Conservation (phyloP, 2,113 vertebrate species). For the Sardina pilchardus region DNA sequence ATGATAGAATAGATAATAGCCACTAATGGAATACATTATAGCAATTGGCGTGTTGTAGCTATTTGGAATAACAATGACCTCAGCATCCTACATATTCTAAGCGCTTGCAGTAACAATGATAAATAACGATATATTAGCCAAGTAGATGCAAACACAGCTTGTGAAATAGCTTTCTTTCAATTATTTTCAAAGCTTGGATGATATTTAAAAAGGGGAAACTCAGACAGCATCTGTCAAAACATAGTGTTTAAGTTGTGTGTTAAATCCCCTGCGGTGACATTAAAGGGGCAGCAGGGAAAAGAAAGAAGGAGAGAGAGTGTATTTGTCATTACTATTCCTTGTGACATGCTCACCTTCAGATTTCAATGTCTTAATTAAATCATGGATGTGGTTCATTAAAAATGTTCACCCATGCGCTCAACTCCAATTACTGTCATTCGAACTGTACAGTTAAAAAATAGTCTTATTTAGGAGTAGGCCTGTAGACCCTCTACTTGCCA, state of each 20-base stretch:
- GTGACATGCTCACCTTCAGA: background rate
- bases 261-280: background rate
- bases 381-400: conserved; percentile 16
- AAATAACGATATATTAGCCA: too few species aligned
- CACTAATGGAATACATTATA: too few species aligned
- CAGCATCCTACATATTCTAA: too few species aligned
- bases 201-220: too few species aligned
- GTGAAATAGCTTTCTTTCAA: too few species aligned
- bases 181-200: too few species aligned
- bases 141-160: too few species aligned
- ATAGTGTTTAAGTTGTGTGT: background rate
- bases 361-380: conserved; percentile 34
- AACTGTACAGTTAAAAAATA: conserved; percentile 16
- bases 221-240: background rate
- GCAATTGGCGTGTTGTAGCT: too few species aligned
- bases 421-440: conserved; percentile 21
- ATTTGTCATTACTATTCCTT: background rate
- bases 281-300: background rate
- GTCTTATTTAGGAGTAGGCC: background rate
- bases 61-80: too few species aligned
- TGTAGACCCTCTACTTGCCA: too few species aligned
- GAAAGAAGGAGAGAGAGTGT: background rate
- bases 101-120: too few species aligned
- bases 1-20: too few species aligned
- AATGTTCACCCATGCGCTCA: conserved; percentile 25